phyloP scores from a whole-genome alignment of 2,797 vertebrate genomes.

The Artibeus jamaicensis region DNA sequence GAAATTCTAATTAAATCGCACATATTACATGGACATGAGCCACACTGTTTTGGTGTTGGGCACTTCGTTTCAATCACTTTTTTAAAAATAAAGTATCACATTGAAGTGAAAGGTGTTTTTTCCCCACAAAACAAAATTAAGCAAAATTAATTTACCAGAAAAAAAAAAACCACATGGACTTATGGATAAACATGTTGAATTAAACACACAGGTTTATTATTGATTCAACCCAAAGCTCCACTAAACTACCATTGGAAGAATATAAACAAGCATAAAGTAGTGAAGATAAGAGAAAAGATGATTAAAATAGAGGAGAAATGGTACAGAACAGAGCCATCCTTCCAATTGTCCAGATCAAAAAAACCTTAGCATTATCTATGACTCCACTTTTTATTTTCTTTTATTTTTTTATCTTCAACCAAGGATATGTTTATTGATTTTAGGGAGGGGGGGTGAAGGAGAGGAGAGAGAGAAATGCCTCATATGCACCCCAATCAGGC shows the following conservation, averaged over 20 bases:
- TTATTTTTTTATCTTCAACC: background rate
- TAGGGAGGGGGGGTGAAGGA: background rate
- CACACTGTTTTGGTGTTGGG: conserved; percentile 23
- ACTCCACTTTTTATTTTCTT: background rate
- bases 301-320: background rate
- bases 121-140: conserved; percentile 32
- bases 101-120: conserved; percentile 28
- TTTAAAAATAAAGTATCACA: conserved; percentile 44
- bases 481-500: background rate
- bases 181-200: background rate
- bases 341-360: background rate
- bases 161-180: conserved; percentile 1
- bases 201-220: conserved; percentile 8
- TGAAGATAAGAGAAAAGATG: background rate
- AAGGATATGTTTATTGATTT: background rate
- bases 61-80: conserved; percentile 56
- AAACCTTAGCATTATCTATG: background rate
- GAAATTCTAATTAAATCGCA: conserved; percentile 61
- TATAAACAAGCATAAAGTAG: background rate
- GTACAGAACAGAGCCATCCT: background rate
- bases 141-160: conserved; percentile 33
- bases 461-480: background rate
- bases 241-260: background rate
- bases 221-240: background rate
- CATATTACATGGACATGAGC: conserved; percentile 34